Conservation (phyloP, 1,140 invertebrate genomes). For the Drosophila serrata region DNA sequence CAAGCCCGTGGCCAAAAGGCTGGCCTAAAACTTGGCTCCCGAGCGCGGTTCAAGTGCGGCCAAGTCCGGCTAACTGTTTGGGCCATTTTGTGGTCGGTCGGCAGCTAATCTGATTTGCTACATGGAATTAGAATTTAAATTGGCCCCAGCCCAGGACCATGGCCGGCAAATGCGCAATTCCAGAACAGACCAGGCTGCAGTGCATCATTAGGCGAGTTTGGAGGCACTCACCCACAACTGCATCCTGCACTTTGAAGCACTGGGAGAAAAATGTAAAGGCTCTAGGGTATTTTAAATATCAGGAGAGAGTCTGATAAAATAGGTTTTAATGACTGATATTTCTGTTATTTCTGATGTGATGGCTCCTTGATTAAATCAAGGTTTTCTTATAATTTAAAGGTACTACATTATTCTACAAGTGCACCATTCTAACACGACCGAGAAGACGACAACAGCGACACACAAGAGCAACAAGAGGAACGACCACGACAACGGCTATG, state of each 20-base stretch:
- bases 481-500: constrained; percentile 42
- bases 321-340: not conserved
- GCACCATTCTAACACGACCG: constrained; percentile 32
- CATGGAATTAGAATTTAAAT: constrained; percentile 82
- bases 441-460: constrained; percentile 63
- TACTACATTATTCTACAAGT: not conserved
- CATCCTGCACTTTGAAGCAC: constrained; percentile 5
- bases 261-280: not conserved
- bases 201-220: constrained; percentile 72
- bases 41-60: constrained; percentile 16
- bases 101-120: constrained; percentile 78
- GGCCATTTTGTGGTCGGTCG: constrained; percentile 51
- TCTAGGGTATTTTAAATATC: not conserved
- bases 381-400: not conserved
- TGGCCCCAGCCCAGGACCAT: constrained; percentile 35
- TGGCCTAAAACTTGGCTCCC: constrained; percentile 15
- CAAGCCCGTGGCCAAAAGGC: constrained; percentile 12
- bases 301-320: not conserved
- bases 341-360: not conserved
- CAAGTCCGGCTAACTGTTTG: constrained; percentile 60
- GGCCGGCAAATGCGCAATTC: constrained; percentile 58
- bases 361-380: not conserved
- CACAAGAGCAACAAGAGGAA: constrained; percentile 47
- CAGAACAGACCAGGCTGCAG: constrained; percentile 41
- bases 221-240: constrained; percentile 49